Evolutionary conservation across 2,113 vertebrate genomes (phyloP).

Genomic region (Dinomys branickii): DNA sequence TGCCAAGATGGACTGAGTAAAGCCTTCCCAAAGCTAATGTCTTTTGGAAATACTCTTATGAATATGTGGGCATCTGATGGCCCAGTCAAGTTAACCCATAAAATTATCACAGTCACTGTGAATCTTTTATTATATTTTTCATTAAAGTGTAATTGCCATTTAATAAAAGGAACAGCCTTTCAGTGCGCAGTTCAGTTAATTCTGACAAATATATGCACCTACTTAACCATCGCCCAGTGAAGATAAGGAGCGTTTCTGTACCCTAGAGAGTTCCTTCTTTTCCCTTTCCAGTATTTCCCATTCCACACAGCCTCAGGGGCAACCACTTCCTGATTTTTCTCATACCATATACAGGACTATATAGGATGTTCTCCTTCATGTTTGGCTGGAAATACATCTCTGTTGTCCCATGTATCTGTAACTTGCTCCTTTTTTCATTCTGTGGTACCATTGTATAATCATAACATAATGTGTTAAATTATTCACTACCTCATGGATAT

Average conservation of each 20-base stretch:
- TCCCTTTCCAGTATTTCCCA: background rate
- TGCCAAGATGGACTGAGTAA: background rate
- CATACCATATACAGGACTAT: background rate
- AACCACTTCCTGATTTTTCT: background rate
- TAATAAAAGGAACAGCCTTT: background rate
- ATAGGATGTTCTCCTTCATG: background rate
- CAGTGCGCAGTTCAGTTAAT: background rate
- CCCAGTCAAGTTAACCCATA: background rate
- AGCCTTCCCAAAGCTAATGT: background rate
- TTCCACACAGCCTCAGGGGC: background rate
- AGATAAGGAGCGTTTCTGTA: background rate
- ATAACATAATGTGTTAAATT: background rate
- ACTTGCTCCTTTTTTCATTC: background rate
- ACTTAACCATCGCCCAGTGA: background rate
- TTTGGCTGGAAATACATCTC: background rate
- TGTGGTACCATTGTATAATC: background rate
- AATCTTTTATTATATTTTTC: background rate
- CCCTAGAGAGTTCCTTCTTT: background rate
- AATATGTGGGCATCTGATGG: background rate
- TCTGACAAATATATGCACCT: background rate
- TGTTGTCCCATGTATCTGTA: background rate
- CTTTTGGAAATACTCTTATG: background rate
- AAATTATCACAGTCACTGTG: background rate
- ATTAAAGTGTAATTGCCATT: background rate
- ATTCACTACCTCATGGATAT: background rate